Evolutionary conservation across 2,113 vertebrate species (phyloP).

Genomic region (Caracal caracal): DNA sequence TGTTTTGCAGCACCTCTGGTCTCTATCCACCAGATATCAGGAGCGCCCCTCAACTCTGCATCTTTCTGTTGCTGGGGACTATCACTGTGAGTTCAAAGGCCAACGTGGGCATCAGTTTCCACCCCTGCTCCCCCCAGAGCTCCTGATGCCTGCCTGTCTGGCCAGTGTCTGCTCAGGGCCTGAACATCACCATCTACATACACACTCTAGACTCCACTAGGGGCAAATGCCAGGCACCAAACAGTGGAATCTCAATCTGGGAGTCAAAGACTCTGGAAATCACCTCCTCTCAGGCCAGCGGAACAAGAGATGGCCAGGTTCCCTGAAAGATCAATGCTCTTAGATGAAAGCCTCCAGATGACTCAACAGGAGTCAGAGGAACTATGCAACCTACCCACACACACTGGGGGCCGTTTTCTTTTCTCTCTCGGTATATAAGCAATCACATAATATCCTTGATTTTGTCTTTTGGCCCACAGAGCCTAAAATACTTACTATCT

Average conservation of each 20-base stretch:
- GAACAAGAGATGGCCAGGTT: not conserved
- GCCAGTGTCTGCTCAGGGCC: not conserved
- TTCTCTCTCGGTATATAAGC: not conserved
- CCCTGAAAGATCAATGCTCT: not conserved
- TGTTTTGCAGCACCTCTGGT: not conserved
- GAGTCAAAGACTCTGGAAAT: not conserved
- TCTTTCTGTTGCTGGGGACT: not conserved
- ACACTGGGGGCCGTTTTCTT: not conserved
- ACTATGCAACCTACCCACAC: not conserved
- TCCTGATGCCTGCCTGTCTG: not conserved
- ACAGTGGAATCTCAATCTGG: not conserved
- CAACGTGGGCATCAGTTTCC: not conserved
- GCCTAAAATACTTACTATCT: conserved; percentile 17
- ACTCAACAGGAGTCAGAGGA: not conserved
- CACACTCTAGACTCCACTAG: not conserved
- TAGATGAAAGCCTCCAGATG: not conserved
- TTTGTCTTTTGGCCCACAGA: not conserved
- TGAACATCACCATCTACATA: not conserved
- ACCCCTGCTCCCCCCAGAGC: not conserved
- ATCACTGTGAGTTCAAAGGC: not conserved
- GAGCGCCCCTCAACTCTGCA: not conserved
- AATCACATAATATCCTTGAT: not conserved
- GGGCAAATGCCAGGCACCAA: not conserved
- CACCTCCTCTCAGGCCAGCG: not conserved
- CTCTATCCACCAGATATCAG: not conserved